These are phyloP conservation scores for Neotoma lepida DNA, from an alignment of 2,113 vertebrate species.

Conservation along the genomic window DNA sequence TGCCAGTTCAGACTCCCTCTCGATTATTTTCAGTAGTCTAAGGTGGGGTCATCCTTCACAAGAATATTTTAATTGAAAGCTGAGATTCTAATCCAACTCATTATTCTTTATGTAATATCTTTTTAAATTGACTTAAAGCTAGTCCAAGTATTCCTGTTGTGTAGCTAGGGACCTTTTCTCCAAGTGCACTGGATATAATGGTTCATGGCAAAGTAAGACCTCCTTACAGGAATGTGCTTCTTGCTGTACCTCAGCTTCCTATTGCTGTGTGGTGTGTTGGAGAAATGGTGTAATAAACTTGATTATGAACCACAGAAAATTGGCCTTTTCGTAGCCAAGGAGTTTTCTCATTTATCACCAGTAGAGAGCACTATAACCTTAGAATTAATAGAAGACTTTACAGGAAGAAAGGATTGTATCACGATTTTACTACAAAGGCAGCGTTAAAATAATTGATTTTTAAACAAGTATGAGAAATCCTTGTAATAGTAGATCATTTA, in stretches of 20 bases:
- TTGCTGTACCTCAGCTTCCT: neutral
- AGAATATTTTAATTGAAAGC: neutral
- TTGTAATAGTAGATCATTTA: slow-evolving; percentile 77
- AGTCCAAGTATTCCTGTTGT: neutral
- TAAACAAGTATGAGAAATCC: slow-evolving; percentile 60
- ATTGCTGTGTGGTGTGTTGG: neutral
- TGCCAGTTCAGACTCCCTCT: no score
- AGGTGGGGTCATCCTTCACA: no score
- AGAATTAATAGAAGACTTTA: slow-evolving; percentile 79
- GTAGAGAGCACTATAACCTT: slow-evolving; percentile 87
- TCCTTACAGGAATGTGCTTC: neutral
- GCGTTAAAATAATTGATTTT: slow-evolving; percentile 79
- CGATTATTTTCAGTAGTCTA: no score
- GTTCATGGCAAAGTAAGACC: neutral
- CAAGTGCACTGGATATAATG: neutral
- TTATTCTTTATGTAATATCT: neutral
- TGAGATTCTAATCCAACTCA: no score
- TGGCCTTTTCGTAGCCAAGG: slow-evolving; percentile 71
- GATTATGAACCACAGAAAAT: slow-evolving; percentile 44
- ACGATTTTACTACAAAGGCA: slow-evolving; percentile 58
- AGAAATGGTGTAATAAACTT: neutral
- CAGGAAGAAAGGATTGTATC: slow-evolving; percentile 67
- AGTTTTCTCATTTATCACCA: slow-evolving; percentile 84
- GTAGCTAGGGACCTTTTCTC: neutral
- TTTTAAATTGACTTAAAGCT: neutral